Evolutionary conservation across 2,113 vertebrate species (phyloP), one percentile per base, ranked within the genome.

Genomic region (Suncus etruscus): DNA sequence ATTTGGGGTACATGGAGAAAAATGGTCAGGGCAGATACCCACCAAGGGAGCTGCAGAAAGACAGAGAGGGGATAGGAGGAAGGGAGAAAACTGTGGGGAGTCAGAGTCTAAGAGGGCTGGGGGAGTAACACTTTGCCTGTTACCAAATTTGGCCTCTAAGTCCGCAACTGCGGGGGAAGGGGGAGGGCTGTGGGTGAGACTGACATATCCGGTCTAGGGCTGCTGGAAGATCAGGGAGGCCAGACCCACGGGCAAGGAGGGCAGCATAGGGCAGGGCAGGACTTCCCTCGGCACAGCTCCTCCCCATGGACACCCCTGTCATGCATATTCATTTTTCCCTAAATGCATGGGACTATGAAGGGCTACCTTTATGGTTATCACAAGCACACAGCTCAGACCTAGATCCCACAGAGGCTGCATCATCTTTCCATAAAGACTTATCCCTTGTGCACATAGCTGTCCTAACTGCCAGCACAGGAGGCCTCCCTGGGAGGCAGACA

Each of bases 111-210:
- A 90, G 85, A 93, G 88, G 79, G 93, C 2, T 94, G 83, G 95
- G 94, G 95, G 94, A 95, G 92, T 88, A 92, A 88, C 83, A 86
- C 72, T 92, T 79, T 82, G 91, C 78, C 91, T 96, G 96, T 96
- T 97, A 97, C 96, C 96, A 97, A 97, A 97, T 97, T 97, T 96
- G 96, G 96, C 93, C 84, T 97, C 95, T 92, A 89, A 97, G 78
- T 91, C 95, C 32, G 48, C 58, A 95, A 93, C 94, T 81, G 1
- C 86, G 1, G 72, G 83, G 51, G 31, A 29, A 50, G 77, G 72
- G 83, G 87, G 65, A 72, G 85, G 87, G 88, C 25, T 95, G 93
- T 93, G 95, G 94, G 94, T 95, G 86, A 96, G 96, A 96, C 91
- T 95, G 95, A 97, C 96, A 96, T 51, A 97, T 97, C 96, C 96